A percentile compares a stretch with the other conserved stretches of the same genome.
Conservation (phyloP, 2,113 vertebrate species). For the Corythaixoides concolor region DNA sequence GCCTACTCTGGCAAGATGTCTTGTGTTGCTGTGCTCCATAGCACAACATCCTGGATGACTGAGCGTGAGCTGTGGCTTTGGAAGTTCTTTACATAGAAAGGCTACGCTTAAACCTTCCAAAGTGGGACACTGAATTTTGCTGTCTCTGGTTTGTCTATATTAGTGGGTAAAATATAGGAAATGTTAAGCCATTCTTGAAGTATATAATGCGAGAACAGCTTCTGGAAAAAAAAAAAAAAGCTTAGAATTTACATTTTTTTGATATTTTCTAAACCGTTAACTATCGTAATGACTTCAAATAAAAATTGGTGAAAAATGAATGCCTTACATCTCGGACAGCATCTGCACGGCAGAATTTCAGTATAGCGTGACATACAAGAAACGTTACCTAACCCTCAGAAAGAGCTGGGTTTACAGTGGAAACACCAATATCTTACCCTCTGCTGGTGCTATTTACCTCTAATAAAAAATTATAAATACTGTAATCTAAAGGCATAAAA, state of each 20-base stretch:
- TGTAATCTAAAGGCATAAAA: not conserved
- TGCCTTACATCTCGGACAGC: not conserved
- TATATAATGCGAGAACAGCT: not conserved
- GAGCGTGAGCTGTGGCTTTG: not conserved
- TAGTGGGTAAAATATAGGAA: not conserved
- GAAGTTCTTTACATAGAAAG: not conserved
- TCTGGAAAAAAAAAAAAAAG: not conserved
- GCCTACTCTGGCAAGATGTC: not conserved
- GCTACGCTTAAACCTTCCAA: not conserved
- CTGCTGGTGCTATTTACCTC: not conserved
- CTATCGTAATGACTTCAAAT: not conserved
- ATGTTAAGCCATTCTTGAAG: not conserved
- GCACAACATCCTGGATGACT: not conserved
- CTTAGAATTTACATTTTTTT: not conserved
- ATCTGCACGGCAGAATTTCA: not conserved
- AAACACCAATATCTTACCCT: slow-evolving; percentile 13
- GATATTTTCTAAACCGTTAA: not conserved
- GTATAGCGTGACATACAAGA: not conserved
- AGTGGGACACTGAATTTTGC: not conserved
- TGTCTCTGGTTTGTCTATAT: not conserved
- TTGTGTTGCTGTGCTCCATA: not conserved
- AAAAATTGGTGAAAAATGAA: slow-evolving; percentile 5
- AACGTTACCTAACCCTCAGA: not conserved
- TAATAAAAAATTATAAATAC: not conserved
- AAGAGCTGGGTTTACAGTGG: not conserved